A percentile compares a stretch with the other conserved stretches of the same genome.
Conservation (phyloP, 2,797 vertebrate species). For the Rhabdomys pumilio region DNA sequence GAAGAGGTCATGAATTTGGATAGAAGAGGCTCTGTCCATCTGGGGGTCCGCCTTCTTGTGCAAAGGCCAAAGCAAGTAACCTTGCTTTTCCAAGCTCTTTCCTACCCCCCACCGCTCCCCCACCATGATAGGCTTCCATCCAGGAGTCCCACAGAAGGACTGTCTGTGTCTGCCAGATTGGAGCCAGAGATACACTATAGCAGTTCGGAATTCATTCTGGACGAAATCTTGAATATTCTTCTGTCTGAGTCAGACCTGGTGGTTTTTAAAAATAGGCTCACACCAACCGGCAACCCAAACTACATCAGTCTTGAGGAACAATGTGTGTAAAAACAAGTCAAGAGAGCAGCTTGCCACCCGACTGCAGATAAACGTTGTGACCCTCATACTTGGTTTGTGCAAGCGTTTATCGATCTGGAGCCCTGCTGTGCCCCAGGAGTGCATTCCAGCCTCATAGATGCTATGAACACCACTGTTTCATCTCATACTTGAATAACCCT, state of each 20-base stretch:
- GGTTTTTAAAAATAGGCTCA: conserved; percentile 73
- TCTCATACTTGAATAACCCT: background rate
- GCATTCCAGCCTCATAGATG: background rate
- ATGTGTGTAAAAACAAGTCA: background rate
- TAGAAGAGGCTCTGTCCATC: background rate
- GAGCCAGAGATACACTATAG: conserved; percentile 49
- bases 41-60: background rate
- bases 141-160: background rate
- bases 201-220: conserved; percentile 53
- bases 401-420: background rate
- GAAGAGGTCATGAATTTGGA: background rate
- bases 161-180: background rate
- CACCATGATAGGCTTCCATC: background rate
- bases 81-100: background rate
- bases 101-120: fast-evolving
- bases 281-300: conserved; percentile 31
- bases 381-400: background rate
- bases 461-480: background rate
- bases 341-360: background rate
- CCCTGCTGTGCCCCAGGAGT: background rate
- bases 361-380: background rate
- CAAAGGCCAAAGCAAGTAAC: background rate
- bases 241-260: conserved; percentile 66
- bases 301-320: background rate
- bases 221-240: conserved; percentile 67